phyloP scores from a whole-genome alignment of 2,113 vertebrate species.

The Gymnocephalus cernua region DNA sequence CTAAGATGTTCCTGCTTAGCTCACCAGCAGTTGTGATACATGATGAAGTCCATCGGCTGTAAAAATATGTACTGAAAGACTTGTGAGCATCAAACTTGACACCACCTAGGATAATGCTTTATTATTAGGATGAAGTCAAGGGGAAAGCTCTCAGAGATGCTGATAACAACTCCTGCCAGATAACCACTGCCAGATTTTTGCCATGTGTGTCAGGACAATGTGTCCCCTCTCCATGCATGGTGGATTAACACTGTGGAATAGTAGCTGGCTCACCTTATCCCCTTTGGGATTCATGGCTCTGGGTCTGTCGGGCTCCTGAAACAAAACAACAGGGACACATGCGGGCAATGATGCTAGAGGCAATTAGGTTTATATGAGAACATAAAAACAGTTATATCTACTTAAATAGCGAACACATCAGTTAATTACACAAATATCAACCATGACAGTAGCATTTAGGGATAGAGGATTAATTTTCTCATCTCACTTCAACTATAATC shows the following conservation, averaged over 20 bases:
- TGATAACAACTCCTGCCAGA: constrained; percentile 72
- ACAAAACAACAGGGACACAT: constrained; percentile 46
- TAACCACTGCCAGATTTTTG: constrained; percentile 58
- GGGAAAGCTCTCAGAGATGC: constrained; percentile 65
- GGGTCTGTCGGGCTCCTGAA: constrained; percentile 55
- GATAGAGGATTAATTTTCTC: constrained; percentile 27
- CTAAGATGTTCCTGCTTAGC: neutral
- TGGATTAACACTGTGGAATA: constrained; percentile 68
- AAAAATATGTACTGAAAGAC: constrained; percentile 16
- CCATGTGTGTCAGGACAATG: constrained; percentile 57
- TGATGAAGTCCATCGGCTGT: neutral
- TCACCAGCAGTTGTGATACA: neutral
- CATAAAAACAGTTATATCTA: neutral
- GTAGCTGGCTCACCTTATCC: constrained; percentile 77
- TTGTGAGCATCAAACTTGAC: constrained; percentile 6
- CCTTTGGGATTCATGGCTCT: constrained; percentile 76
- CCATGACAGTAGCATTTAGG: neutral
- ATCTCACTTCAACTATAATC: constrained; percentile 40
- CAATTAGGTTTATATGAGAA: neutral
- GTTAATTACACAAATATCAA: constrained; percentile 1
- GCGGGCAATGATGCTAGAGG: neutral
- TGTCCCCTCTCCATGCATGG: constrained; percentile 55
- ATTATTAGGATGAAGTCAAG: constrained; percentile 80
- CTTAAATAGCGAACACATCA: neutral
- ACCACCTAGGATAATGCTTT: constrained; percentile 71